Percentiles rank a stretch among this genome's conserved stretches.
Conservation (phyloP, 1,140 invertebrate species). For the Brachionus rubens region DNA sequence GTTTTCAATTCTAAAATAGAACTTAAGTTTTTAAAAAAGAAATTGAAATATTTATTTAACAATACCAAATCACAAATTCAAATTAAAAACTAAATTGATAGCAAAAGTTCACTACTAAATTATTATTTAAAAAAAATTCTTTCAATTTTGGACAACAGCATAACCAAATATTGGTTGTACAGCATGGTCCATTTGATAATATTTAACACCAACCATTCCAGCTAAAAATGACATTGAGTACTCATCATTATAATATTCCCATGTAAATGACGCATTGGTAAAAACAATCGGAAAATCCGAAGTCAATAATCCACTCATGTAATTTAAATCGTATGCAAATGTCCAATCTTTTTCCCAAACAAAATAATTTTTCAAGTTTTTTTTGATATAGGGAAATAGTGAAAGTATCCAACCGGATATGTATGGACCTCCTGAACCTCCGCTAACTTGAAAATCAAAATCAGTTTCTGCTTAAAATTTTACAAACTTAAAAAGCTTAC, state of each 20-base stretch:
- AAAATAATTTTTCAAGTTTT: slow-evolving; percentile 29
- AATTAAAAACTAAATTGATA: too few species aligned
- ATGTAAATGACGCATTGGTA: slow-evolving; percentile 9
- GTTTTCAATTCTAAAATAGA: too few species aligned
- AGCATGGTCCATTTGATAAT: neutral
- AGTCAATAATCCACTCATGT: neutral
- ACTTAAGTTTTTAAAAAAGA: too few species aligned
- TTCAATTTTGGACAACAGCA: slow-evolving; percentile 26
- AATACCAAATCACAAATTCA: too few species aligned
- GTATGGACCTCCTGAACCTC: slow-evolving; percentile 40
- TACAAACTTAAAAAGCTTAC: neutral
- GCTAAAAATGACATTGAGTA: slow-evolving; percentile 4
- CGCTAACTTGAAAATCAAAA: neutral
- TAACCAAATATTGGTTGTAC: slow-evolving; percentile 36
- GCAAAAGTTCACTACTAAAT: too few species aligned
- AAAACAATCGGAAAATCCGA: slow-evolving; percentile 12
- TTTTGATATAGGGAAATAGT: slow-evolving; percentile 31
- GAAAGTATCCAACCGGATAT: slow-evolving; percentile 35
- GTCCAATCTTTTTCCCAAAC: slow-evolving; percentile 45
- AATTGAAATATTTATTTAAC: too few species aligned
- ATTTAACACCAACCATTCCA: slow-evolving; percentile 25
- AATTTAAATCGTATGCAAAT: neutral
- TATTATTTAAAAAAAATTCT: too few species aligned
- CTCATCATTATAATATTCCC: neutral
- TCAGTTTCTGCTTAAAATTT: neutral